A percentile compares a stretch with the other conserved stretches of the same genome.
Conservation (phyloP, 2,797 vertebrate genomes). For the Nyctibius grandis region DNA sequence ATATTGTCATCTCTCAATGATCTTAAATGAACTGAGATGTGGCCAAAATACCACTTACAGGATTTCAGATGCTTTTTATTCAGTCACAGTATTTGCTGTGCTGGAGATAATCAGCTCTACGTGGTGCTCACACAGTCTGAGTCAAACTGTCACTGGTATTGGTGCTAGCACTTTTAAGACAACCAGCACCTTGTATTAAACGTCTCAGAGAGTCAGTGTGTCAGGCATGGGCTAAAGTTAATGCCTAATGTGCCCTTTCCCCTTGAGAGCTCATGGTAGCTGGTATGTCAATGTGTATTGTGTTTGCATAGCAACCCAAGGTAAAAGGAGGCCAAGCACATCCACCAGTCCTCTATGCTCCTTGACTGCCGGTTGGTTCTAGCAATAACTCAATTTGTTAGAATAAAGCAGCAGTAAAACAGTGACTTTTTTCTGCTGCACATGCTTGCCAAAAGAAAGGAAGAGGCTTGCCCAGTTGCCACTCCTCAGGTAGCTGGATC, state of each 20-base stretch:
- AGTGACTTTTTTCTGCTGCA: neutral
- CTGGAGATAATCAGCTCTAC: neutral
- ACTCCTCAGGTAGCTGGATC: neutral
- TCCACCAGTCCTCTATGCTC: neutral
- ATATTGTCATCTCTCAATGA: neutral
- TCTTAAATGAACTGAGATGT: neutral
- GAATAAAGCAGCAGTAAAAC: neutral
- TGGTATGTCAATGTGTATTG: neutral
- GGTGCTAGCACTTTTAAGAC: neutral
- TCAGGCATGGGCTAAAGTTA: neutral
- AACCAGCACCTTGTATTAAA: neutral
- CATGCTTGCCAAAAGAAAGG: neutral
- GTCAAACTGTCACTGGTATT: neutral
- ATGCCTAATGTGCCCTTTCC: neutral
- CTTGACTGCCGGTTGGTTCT: neutral
- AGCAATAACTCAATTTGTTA: neutral
- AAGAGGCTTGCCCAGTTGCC: neutral
- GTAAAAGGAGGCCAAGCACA: neutral
- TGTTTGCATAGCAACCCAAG: neutral
- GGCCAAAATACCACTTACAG: neutral
- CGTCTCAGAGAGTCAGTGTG: neutral
- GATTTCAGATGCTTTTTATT: neutral
- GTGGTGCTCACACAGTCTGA: neutral
- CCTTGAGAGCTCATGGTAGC: neutral
- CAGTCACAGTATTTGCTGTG: neutral